phyloP scores from a whole-genome alignment of 2,888 invertebrate genomes.

The Drosophila neotestacea region DNA sequence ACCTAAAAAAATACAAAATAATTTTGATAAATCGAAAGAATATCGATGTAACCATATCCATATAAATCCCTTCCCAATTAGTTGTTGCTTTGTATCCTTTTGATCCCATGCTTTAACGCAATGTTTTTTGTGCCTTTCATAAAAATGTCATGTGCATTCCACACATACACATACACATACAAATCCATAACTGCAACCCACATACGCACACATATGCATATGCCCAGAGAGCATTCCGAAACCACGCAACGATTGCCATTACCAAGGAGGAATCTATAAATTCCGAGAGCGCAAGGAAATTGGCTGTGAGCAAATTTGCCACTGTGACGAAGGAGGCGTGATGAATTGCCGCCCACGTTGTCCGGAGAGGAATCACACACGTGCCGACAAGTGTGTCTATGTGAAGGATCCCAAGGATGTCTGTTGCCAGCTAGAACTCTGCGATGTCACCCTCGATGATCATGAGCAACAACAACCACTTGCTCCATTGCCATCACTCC shows the following conservation, averaged over 20 bases:
- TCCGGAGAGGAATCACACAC: constrained; percentile 86
- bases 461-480: constrained; percentile 87
- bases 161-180: constrained; percentile 33
- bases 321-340: constrained; percentile 90
- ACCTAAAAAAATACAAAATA: no score
- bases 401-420: constrained; percentile 93
- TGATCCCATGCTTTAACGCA: constrained; percentile 60
- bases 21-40: no score
- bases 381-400: constrained; percentile 91
- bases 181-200: constrained; percentile 19
- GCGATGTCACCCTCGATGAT: constrained; percentile 93
- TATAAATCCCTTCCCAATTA: neutral
- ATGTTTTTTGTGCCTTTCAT: constrained; percentile 71
- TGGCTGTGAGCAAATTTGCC: constrained; percentile 92
- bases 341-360: constrained; percentile 91
- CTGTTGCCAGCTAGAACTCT: constrained; percentile 94
- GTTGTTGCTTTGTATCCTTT: constrained; percentile 47
- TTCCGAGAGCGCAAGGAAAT: constrained; percentile 91
- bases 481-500: constrained; percentile 39
- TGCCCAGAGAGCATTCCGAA: constrained; percentile 69
- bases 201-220: constrained; percentile 12
- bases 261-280: constrained; percentile 89
- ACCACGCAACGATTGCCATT: constrained; percentile 80
- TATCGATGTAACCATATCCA: no score
- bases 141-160: constrained; percentile 45